Base-by-base conservation (phyloP, 1,140 invertebrate species). In the Rhizoglyphus robini region DNA sequence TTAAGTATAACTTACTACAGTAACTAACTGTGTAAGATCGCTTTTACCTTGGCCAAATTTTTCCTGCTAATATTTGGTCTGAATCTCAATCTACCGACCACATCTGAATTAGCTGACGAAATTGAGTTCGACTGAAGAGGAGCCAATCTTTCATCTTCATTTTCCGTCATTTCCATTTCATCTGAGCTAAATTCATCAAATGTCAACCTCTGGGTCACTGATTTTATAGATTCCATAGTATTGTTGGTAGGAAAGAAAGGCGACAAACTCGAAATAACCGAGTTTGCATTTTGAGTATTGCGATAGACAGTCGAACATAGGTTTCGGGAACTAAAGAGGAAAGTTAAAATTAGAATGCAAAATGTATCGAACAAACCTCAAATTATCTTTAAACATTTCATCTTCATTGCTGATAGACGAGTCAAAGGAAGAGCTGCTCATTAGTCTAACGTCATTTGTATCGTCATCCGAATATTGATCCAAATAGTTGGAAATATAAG, bases 401-500 rank as follows among this genome's bases (percentile, higher is more conserved):
- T 13, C 31, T 57, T 57, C 13, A 57, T 13, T 25, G 20, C 29
- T n/a, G 8, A n/a, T 11, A 8, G 15, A 25, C 25, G 48, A 51
- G 15, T 5, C 41, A 36, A 34, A 34, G 30, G n/a, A 34, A 46
- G 61, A 25, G 23, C 29, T 58, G 4, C n/a, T 58, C 5, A 25
- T 30, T 27, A 31, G 23, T 38, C 15, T 48, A 5, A 13, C 31
- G 18, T 68, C 54, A 51, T 60, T 36, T 15, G 31, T 34, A 51
- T 68, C 67, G 20, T 67, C 66, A 38, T 67, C 66, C 4, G 67
- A 68, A 46, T 67, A 68, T 15, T 65, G 25, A 38, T 58, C 62
- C n/a, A 48, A 49, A 36, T 65, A 49, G 15, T 48, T 34, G 8
- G 62, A 34, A 51, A 46, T 18, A 36, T 48, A 49, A 49, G 31